Evolutionary conservation across 2,888 invertebrate species (phyloP), one percentile per base, ranked within the genome.

Genomic region (Andrena bucephala): DNA sequence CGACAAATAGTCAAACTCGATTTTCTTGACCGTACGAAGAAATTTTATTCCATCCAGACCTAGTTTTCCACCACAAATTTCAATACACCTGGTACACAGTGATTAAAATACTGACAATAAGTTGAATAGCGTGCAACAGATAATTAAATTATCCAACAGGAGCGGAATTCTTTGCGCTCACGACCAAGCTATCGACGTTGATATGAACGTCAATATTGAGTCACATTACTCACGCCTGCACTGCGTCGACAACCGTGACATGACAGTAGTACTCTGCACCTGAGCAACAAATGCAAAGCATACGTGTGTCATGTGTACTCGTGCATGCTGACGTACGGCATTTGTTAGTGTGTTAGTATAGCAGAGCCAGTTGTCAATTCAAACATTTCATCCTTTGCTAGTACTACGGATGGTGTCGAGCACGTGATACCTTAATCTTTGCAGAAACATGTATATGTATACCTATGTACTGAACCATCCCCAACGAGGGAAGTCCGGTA

Each of bases 201-300:
- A 85, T 76, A 68, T 27, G 63, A 76, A 72, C 69, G 70, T 85
- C 85, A 85, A 85, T 85, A 85, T 85, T 76, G 76, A 24, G 73
- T 29, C 78, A 57, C 79, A 71, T 85, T 85, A 70, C 54, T 73
- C 81, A 72, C 24, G 63, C n/a, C 4, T 65, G 69, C 42, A 70
- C 67, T 59, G 60, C 63, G 66, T 54, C 65, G 69, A 60, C 77
- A 75, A 62, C 57, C 63, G 31, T 54, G 67, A 48, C 63, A 69
- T 29, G 80, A 48, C 74, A 65, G 72, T 42, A 42, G 42, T 67
- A 60, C 70, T 67, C 57, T 52, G 65, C 60, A 63, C 69, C 48
- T 54, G 65, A 59, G 48, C 72, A 78, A 82, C 81, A 77, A 85
- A 84, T 78, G 82, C 72, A 82, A 78, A 81, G 77, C 81, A 72